Base-by-base conservation (phyloP, 2,888 invertebrate genomes). In the Xanthia icteritia region DNA sequence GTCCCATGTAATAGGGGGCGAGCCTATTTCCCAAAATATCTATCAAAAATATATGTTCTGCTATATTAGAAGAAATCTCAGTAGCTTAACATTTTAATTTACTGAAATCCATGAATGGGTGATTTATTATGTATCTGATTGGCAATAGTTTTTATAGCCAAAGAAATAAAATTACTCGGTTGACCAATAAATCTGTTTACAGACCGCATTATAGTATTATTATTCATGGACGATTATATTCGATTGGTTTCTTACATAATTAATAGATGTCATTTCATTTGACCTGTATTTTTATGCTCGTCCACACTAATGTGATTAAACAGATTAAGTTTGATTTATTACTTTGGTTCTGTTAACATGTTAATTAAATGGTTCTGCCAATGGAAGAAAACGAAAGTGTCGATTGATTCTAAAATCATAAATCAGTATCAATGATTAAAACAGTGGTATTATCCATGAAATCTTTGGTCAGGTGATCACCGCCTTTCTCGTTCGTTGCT, bases 131-230 rank as follows among this genome's bases (percentile, higher is more conserved):
- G 23, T n/a, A 60, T 60, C 27, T 65, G 60, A 76, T 83, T 77
- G 64, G 36, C 67, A 83, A 80, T 69, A 15, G n/a, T 69, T 66
- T 80, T 76, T 77, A 73, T 77, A 48, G 23, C 64, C 31, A 45
- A 60, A 76, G 31, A 75, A 76, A 78, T 70, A 68, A 76, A 79
- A 82, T 82, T 76, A 79, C 23, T 66, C 73, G 70, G 71, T 81
- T 79, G 73, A 64, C 61, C 61, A 86, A 87, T 84, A 77, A 78
- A 84, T 80, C 67, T 86, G 84, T 79, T 79, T 75, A 77, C 77
- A 69, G 56, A 74, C 48, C 23, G 17, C 64, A 76, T 70, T 75
- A 76, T 73, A 66, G 23, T 8, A 36, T 73, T 85, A 74, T 83
- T 83, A 85, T 81, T 83, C 77, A 76, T 74, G 56, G 48, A 66